Evolutionary conservation across 2,888 invertebrate genomes (phyloP), one percentile per base, ranked within the genome.

Genomic region (Macropis europaea): DNA sequence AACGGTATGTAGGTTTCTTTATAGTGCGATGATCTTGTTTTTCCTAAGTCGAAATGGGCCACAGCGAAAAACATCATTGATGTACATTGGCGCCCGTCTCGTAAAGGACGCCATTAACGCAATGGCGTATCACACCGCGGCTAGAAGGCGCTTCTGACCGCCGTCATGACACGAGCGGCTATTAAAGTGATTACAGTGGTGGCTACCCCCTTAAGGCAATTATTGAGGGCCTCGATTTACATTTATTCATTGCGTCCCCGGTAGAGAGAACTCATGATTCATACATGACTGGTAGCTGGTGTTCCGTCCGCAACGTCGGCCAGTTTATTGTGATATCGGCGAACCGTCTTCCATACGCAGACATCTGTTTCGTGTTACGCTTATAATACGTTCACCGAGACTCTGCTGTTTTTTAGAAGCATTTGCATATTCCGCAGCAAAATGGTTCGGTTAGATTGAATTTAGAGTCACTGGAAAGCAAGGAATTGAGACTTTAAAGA

Each of bases 171-270:
- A 85, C 82, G 84, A 80, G 83, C 77, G 83, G 86, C 85, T 84
- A 86, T 88, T 88, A 86, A 85, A 87, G 84, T 87, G 85, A 88
- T 88, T 87, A 86, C 82, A 79, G 76, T 77, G 82, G 77, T 84
- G 78, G 82, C 79, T 81, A 79, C 68, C 75, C 73, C 82, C 83
- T 83, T 85, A 83, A 84, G 84, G 87, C 85, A 88, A 87, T 88
- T 88, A 88, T 88, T 86, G 84, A 74, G 79, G 76, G 84, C 77
- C 80, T 79, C 77, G 82, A 88, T 88, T 88, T 86, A 85, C 87
- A 88, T 88, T 87, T 87, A 87, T 87, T 85, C 85, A 87, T 85
- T 81, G 85, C 83, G 76, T 82, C 75, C 50, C 30, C 59, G 43
- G 59, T n/a, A 64, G 47, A 59, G 47, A 59, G 52, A 54, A 61